Conservation (phyloP, 2,113 vertebrate genomes). For the Chamaetylas fuelleborni region DNA sequence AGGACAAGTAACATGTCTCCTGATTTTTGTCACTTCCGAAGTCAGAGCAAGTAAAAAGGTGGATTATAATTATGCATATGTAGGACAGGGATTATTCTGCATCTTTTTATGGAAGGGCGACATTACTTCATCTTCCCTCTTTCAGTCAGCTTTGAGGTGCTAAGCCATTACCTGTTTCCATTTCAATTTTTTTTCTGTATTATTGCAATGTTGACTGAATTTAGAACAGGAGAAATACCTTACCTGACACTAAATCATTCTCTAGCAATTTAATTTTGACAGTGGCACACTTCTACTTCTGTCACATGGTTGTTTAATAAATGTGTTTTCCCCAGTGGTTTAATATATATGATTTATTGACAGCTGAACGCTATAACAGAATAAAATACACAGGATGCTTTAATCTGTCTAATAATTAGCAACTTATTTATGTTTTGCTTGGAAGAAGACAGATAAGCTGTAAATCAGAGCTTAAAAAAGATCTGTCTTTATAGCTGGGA, state of each 20-base stretch:
- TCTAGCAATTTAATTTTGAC: neutral
- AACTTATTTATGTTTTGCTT: neutral
- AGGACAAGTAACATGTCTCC: neutral
- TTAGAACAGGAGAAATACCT: neutral
- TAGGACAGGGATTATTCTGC: neutral
- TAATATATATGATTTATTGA: neutral
- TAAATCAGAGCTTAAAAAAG: neutral
- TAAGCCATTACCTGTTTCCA: neutral
- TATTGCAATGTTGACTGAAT: neutral
- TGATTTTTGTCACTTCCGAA: neutral
- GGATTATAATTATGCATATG: neutral
- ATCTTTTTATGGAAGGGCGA: neutral
- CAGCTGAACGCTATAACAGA: neutral
- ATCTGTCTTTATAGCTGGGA: neutral
- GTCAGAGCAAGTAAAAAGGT: neutral
- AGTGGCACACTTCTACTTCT: neutral
- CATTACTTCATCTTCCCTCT: neutral
- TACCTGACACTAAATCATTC: neutral
- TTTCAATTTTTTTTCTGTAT: neutral
- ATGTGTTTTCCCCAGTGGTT: neutral
- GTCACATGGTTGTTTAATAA: neutral
- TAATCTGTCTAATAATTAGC: neutral
- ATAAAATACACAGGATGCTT: neutral
- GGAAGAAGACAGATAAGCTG: neutral
- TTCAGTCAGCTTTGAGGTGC: neutral